Conservation (phyloP, 1,140 invertebrate species). For the Cydia strobilella region DNA sequence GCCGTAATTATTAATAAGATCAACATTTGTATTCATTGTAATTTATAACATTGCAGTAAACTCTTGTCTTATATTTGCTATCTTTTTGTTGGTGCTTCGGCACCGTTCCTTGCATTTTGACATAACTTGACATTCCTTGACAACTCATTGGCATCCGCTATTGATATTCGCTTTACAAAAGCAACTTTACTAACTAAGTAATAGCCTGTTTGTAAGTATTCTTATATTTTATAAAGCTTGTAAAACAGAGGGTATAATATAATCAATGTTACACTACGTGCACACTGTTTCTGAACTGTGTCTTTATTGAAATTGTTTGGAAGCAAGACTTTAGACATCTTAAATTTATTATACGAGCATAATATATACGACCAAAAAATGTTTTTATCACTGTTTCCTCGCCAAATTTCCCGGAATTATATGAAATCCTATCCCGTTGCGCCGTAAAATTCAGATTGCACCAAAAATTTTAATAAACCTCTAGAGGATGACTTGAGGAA, state of each 20-base stretch:
- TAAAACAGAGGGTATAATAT: background rate
- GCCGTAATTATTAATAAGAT: no score
- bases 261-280: background rate
- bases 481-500: constrained; percentile 13
- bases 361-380: constrained; percentile 40
- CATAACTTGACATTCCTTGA: no score
- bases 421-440: constrained; percentile 40
- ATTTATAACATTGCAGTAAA: no score
- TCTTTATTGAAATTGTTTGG: background rate
- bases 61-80: no score
- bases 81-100: no score
- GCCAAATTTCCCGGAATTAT: constrained; percentile 45
- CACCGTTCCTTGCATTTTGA: no score
- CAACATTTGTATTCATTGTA: no score
- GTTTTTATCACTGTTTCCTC: constrained; percentile 42
- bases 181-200: no score
- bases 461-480: constrained; percentile 55
- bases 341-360: constrained; percentile 39
- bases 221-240: background rate
- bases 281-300: background rate
- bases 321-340: constrained; percentile 35
- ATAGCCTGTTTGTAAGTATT: no score
- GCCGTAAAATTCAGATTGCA: constrained; percentile 53
- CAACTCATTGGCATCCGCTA: no score
- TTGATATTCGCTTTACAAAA: no score